Percentiles rank a stretch among this genome's conserved stretches.
Conservation (phyloP, 2,113 vertebrate genomes). For the Cnemophilus loriae region DNA sequence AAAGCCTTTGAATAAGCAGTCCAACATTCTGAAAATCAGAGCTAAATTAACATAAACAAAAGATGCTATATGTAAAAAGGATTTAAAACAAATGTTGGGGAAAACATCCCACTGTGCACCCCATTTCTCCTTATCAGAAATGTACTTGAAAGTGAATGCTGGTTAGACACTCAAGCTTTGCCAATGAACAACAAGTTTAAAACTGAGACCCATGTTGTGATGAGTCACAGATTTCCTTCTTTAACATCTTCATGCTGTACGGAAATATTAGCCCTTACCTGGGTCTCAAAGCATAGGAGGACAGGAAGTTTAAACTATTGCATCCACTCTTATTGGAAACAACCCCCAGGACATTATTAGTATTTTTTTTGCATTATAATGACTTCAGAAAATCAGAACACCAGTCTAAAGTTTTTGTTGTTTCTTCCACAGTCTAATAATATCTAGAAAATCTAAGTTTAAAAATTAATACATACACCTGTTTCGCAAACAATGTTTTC, state of each 20-base stretch:
- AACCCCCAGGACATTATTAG: background rate
- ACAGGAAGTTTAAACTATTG: background rate
- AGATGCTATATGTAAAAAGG: background rate
- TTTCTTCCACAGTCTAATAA: background rate
- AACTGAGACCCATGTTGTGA: background rate
- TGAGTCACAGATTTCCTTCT: background rate
- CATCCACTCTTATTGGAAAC: background rate
- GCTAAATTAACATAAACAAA: background rate
- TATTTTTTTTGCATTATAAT: background rate
- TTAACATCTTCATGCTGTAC: background rate
- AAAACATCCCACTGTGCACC: background rate
- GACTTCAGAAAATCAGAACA: background rate
- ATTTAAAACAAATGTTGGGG: background rate
- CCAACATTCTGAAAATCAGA: background rate
- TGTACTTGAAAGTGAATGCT: background rate
- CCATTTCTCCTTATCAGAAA: background rate
- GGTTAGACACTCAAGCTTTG: background rate
- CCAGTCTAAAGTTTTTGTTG: background rate
- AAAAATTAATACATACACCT: background rate
- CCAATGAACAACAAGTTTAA: background rate
- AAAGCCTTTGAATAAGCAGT: background rate
- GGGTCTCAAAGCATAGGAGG: background rate
- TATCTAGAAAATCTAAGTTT: background rate
- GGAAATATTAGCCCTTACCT: background rate
- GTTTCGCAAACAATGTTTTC: background rate